Evolutionary conservation across 2,888 invertebrate genomes (phyloP).

Genomic region (Callimorpha dominula): DNA sequence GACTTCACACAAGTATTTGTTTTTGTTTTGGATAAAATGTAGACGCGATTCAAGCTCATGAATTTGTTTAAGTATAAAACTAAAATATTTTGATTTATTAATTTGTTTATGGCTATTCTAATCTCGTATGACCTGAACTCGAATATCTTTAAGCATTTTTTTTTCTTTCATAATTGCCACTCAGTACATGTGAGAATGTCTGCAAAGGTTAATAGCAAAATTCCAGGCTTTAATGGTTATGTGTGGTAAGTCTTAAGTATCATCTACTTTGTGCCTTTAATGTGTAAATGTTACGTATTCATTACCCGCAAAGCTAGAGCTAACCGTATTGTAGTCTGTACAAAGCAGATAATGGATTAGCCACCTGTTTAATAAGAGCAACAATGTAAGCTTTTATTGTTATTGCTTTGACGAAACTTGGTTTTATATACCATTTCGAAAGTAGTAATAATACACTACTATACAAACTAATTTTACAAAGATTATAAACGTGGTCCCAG

Average conservation of each 20-base stretch:
- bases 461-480: constrained; percentile 1
- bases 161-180: background rate
- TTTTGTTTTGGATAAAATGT: constrained; percentile 18
- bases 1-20: constrained; percentile 32
- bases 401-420: background rate
- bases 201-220: background rate
- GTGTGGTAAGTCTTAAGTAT: background rate
- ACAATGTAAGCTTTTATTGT: constrained; percentile 13
- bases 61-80: background rate
- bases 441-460: constrained; percentile 3
- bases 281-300: background rate
- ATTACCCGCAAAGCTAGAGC: background rate
- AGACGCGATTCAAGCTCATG: background rate
- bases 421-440: constrained; percentile 5
- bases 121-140: background rate
- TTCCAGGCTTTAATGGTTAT: background rate
- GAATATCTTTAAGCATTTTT: background rate
- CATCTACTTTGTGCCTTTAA: background rate
- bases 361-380: constrained; percentile 7
- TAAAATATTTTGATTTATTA: background rate
- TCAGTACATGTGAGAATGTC: background rate
- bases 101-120: background rate
- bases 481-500: constrained; percentile 1
- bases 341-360: constrained; percentile 4
- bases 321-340: background rate